A percentile compares a stretch with the other conserved stretches of the same genome.
These are phyloP conservation scores for Acrossocheilus fasciatus DNA, from an alignment of 2,797 vertebrate species.

Conservation along the genomic window DNA sequence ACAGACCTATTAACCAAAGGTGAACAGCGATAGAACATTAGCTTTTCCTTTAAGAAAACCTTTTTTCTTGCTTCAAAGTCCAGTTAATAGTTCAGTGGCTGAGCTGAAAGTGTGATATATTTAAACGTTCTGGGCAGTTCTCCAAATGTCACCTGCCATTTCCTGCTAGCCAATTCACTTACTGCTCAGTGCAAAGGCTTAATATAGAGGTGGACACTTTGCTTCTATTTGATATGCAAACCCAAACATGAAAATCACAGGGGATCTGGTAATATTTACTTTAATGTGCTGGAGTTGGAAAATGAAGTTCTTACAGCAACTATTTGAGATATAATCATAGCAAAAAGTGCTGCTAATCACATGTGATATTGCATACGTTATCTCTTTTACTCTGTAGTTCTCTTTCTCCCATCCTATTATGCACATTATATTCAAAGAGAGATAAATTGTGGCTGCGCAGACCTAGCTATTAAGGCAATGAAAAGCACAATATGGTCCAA, in stretches of 20 bases:
- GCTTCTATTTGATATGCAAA: conserved; percentile 52
- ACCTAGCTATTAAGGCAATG: neutral
- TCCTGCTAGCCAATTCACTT: conserved; percentile 45
- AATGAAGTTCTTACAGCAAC: conserved; percentile 40
- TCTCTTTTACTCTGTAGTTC: neutral
- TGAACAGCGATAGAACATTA: conserved; percentile 34
- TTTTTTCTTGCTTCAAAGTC: conserved; percentile 29
- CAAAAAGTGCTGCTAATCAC: neutral
- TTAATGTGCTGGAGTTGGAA: conserved; percentile 46
- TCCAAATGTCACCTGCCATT: conserved; percentile 57
- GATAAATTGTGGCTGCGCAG: neutral
- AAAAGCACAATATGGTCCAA: conserved; percentile 4
- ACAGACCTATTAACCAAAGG: conserved; percentile 32
- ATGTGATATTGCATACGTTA: neutral
- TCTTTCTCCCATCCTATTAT: neutral
- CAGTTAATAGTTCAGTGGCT: conserved; percentile 49
- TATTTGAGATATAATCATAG: conserved; percentile 33
- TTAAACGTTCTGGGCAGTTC: conserved; percentile 51
- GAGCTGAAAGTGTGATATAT: conserved; percentile 41
- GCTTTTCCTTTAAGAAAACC: conserved; percentile 45
- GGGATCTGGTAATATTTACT: conserved; percentile 49
- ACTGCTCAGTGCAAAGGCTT: conserved; percentile 44
- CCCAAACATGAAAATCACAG: conserved; percentile 46
- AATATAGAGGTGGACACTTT: conserved; percentile 45
- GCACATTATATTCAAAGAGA: neutral